A percentile compares a stretch with the other conserved stretches of the same genome.
These are phyloP conservation scores for Actinia equina DNA, from an alignment of 64 coral and sea anemone species.

Conservation along the genomic window DNA sequence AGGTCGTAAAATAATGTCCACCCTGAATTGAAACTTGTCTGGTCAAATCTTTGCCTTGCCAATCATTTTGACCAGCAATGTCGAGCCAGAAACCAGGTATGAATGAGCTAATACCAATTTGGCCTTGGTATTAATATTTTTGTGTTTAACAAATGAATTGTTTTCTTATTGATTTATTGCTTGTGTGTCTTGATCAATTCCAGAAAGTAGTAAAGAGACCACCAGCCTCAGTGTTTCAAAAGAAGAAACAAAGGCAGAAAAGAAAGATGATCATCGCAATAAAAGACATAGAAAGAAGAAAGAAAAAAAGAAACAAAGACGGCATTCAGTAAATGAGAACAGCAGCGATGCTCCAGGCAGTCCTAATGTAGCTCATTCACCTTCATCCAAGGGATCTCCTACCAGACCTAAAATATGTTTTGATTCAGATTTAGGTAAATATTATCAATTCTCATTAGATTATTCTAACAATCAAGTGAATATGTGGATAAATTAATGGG, in stretches of 20 bases:
- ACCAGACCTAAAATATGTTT: slow-evolving; percentile 64
- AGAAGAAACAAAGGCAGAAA: slow-evolving; percentile 40
- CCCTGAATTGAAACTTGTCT: too few species aligned
- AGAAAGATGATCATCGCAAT: slow-evolving; percentile 68
- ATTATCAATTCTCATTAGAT: neutral
- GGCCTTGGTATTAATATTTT: too few species aligned
- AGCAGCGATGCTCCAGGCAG: slow-evolving; percentile 75
- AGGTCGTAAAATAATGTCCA: too few species aligned
- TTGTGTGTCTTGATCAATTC: neutral
- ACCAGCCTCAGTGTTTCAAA: slow-evolving; percentile 2
- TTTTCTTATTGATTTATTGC: neutral
- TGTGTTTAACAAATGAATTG: too few species aligned
- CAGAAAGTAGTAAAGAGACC: slow-evolving; percentile 16
- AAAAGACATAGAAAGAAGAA: slow-evolving; percentile 64
- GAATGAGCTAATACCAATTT: too few species aligned
- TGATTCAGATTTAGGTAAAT: slow-evolving; percentile 82
- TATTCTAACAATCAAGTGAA: too few species aligned
- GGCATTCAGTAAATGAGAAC: slow-evolving; percentile 85
- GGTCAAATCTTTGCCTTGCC: too few species aligned
- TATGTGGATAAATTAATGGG: too few species aligned
- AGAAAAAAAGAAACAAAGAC: slow-evolving; percentile 74
- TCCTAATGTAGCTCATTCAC: slow-evolving; percentile 40
- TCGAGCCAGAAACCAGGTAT: too few species aligned
- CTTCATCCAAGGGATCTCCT: slow-evolving; percentile 34
- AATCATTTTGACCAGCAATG: too few species aligned